phyloP scores from a whole-genome alignment of 1,140 invertebrate genomes.

The Sitodiplosis mosellana region DNA sequence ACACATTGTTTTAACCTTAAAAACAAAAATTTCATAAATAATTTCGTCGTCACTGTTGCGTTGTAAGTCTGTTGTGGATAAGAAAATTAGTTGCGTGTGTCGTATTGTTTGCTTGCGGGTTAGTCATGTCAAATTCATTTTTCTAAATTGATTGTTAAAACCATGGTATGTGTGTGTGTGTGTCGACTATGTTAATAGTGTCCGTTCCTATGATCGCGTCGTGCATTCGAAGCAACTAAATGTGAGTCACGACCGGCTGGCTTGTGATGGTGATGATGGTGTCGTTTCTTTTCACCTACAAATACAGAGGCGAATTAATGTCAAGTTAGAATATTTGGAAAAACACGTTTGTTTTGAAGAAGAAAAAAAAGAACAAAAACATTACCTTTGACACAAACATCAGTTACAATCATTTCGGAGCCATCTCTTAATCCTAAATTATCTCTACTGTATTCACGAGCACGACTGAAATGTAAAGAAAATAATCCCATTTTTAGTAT shows the following conservation, averaged over 20 bases:
- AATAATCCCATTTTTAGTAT: conserved; percentile 5
- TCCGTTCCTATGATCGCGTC: conserved; percentile 21
- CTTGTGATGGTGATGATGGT: conserved; percentile 64
- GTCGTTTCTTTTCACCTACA: conserved; percentile 49
- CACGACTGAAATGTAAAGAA: neutral
- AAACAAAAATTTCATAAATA: too few species aligned
- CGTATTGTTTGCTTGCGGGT: too few species aligned
- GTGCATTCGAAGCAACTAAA: conserved; percentile 14
- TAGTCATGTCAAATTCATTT: conserved; percentile 11
- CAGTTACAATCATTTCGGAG: conserved; percentile 62
- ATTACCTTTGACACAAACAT: conserved; percentile 30
- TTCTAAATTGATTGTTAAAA: conserved; percentile 24
- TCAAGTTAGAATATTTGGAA: neutral
- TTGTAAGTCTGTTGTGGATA: too few species aligned
- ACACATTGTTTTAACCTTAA: too few species aligned
- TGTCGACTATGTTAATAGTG: conserved; percentile 21
- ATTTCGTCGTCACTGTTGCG: too few species aligned
- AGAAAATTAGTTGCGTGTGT: too few species aligned
- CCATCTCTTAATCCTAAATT: conserved; percentile 52
- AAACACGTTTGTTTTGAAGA: conserved; percentile 14
- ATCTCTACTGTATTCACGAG: conserved; percentile 27
- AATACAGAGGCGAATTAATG: conserved; percentile 8
- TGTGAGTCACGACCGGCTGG: conserved; percentile 18
- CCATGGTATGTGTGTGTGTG: conserved; percentile 16
- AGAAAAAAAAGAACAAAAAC: too few species aligned